Evolutionary conservation across 2,797 vertebrate species (phyloP), one percentile per base, ranked within the genome.

Genomic region (Arrhamphus sclerolepis): DNA sequence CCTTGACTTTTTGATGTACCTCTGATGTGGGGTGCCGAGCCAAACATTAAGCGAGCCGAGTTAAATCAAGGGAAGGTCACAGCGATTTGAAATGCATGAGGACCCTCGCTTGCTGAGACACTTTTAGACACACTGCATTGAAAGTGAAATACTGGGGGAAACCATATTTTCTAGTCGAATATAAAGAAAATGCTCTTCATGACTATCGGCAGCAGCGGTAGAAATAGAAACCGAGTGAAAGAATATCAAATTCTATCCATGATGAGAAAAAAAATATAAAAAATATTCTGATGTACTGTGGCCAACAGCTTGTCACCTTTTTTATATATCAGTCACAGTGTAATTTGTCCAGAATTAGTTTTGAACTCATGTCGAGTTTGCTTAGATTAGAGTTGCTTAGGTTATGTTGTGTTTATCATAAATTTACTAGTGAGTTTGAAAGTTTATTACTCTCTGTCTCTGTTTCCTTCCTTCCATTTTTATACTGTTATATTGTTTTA

Each of bases 1-100:
- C 66, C 38, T 70, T 69, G 59, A 18, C 28, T 19, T 6, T 66
- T 55, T 71, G 70, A 69, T 70, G 73, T 56, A 44, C 40, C 44
- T 46, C 69, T 56, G 70, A 69, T 70, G 72, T 68, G 51, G 56
- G 66, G 78, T 52, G 18, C 41, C 29, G 11, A 69, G 56, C 60
- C 69, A 62, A 46, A 46, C 62, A 82, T 73, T 34, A 13, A 73
- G 75, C 61, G 57, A 53, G 52, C 59, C 46, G 75, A 75, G 77
- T 81, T 71, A 78, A 86, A 87, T 91, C 75, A 79, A 47, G 54
- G 66, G 73, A 82, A 86, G 84, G 87, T 86, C 85, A 80, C 39
- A 62, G 75, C 43, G 56, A 86, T 90, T 90, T 88, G 78, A 89
- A 90, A 87, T 89, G 88, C 88, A 89, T 84, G 87, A 90, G 87